These are phyloP conservation scores for Hedychridium roseum DNA, from an alignment of 2,888 invertebrate species.

Conservation along the genomic window DNA sequence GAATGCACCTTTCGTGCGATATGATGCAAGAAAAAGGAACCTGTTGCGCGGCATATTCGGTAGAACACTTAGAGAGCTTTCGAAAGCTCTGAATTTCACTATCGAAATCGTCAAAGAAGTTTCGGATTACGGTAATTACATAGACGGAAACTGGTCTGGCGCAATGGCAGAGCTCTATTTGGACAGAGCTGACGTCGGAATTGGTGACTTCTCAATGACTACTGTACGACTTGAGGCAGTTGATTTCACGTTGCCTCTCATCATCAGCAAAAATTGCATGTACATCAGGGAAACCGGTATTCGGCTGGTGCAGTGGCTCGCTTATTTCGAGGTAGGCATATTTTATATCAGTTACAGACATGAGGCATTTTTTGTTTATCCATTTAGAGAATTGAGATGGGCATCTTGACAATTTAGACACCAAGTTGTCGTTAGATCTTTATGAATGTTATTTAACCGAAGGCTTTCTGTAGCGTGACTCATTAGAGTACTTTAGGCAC, in stretches of 20 bases:
- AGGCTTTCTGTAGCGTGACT: too few relatives aligned
- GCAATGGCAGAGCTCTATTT: slow-evolving; percentile 27
- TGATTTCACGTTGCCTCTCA: slow-evolving; percentile 37
- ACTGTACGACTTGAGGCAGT: slow-evolving; percentile 23
- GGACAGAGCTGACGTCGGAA: slow-evolving; percentile 26
- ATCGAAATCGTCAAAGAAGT: slow-evolving; percentile 5
- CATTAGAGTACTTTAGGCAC: too few relatives aligned
- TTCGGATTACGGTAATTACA: slow-evolving; percentile 2
- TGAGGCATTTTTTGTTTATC: too few relatives aligned
- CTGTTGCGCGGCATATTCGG: slow-evolving; percentile 1
- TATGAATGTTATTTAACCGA: too few relatives aligned
- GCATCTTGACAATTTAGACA: too few relatives aligned
- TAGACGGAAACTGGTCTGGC: slow-evolving; percentile 29
- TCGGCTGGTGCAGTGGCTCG: slow-evolving; percentile 28
- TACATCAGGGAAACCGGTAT: slow-evolving; percentile 22
- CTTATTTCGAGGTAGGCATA: slow-evolving; percentile 34
- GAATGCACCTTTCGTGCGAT: too few relatives aligned
- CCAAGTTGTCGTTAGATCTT: too few relatives aligned
- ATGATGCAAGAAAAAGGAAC: background rate
- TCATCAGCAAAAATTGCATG: slow-evolving; percentile 14
- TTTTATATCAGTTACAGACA: too few relatives aligned
- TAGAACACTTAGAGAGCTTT: slow-evolving; percentile 14
- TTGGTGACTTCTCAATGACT: slow-evolving; percentile 40
- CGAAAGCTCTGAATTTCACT: slow-evolving; percentile 22
- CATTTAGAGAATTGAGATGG: too few relatives aligned